Percentiles rank a stretch among this genome's conserved stretches.
Evolutionary conservation across 2,113 vertebrate genomes (phyloP).

Genomic region (Indri indri): DNA sequence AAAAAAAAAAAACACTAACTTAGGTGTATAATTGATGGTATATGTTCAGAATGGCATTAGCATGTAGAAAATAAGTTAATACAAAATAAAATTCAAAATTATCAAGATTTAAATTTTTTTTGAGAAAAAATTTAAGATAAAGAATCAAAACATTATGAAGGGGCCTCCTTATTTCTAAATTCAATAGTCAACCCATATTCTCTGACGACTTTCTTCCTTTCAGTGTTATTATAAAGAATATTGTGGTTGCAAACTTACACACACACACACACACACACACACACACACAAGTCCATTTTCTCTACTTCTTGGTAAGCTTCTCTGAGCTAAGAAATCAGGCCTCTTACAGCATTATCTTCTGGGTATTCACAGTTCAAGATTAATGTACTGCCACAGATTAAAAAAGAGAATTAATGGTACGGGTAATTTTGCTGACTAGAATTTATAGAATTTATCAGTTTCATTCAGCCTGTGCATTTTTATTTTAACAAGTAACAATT

Average conservation of each 20-base stretch:
- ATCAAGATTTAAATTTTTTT: slow-evolving; percentile 35
- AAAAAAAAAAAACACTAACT: slow-evolving; percentile 24
- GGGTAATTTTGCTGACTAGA: slow-evolving; percentile 24
- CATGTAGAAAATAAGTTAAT: background rate
- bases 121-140: slow-evolving; percentile 8
- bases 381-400: background rate
- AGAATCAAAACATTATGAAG: slow-evolving; percentile 24
- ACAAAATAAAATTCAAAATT: slow-evolving; percentile 54
- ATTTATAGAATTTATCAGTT: background rate
- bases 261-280: background rate
- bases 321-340: background rate
- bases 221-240: background rate
- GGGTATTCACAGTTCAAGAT: background rate
- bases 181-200: background rate
- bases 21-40: background rate
- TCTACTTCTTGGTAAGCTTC: background rate
- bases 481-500: slow-evolving; percentile 27
- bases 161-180: background rate
- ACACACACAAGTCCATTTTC: background rate
- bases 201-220: slow-evolving; percentile 28
- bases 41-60: background rate
- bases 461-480: background rate
- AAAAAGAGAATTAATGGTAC: background rate
- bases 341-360: background rate
- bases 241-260: background rate